Evolutionary conservation across 2,888 invertebrate genomes (phyloP).

Genomic region (Melanchra persicariae): DNA sequence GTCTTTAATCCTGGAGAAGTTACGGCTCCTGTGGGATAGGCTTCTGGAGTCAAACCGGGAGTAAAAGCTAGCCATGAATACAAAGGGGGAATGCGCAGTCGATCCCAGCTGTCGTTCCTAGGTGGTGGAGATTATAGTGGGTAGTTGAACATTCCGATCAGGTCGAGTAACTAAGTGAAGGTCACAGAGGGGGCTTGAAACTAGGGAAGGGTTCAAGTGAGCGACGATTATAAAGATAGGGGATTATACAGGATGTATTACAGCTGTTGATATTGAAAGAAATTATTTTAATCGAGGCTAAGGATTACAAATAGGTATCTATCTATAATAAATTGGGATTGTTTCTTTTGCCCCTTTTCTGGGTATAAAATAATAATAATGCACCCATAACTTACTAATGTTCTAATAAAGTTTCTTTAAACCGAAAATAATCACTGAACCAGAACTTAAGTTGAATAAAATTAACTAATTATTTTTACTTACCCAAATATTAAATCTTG

Average conservation of each 20-base stretch:
- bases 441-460: background rate
- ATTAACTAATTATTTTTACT: too few species aligned
- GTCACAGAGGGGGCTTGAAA: conserved; percentile 20
- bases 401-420: background rate
- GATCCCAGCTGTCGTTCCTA: conserved; percentile 15
- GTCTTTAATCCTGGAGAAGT: background rate
- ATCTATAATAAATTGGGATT: too few species aligned
- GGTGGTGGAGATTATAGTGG: conserved; percentile 30
- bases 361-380: background rate
- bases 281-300: background rate
- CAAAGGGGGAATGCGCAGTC: background rate
- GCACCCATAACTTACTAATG: background rate
- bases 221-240: background rate
- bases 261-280: conserved; percentile 11
- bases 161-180: conserved; percentile 31
- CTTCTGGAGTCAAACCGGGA: background rate
- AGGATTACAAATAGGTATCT: too few species aligned
- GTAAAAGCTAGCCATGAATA: background rate
- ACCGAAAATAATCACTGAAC: too few species aligned
- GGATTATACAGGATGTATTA: background rate
- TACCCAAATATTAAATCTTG: background rate
- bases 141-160: conserved; percentile 28
- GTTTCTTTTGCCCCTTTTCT: background rate
- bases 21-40: background rate
- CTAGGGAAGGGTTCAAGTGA: conserved; percentile 16